Evolutionary conservation across 2,888 invertebrate genomes (phyloP).

Genomic region (Chymomyza fuscimana): DNA sequence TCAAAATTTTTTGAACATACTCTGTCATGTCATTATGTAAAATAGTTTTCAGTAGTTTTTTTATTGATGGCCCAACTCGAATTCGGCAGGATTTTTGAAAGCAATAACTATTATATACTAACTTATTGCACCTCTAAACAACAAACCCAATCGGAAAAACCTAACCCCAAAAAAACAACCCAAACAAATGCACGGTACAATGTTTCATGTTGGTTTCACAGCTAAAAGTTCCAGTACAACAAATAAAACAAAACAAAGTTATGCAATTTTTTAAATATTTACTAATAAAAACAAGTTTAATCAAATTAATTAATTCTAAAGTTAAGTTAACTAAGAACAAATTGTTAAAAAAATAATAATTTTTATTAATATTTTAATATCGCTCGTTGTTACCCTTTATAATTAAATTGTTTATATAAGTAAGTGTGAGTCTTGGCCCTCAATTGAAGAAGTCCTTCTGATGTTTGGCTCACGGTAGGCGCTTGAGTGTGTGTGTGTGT

Average conservation of each 20-base stretch:
- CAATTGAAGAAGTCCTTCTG: neutral
- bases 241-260: neutral
- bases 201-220: neutral
- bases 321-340: neutral
- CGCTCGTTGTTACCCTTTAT: neutral
- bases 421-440: neutral
- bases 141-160: neutral
- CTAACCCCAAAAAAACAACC: neutral
- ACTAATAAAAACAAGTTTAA: neutral
- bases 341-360: no score
- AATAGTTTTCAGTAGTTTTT: neutral
- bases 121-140: neutral
- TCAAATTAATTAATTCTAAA: neutral
- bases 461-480: neutral
- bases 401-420: neutral
- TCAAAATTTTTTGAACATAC: neutral
- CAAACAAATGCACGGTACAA: conserved; percentile 2
- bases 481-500: neutral
- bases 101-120: neutral
- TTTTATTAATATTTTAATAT: no score
- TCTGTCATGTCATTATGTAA: neutral
- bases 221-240: neutral
- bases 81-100: neutral
- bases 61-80: neutral
- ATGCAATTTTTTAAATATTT: neutral